Evolutionary conservation across 2,888 invertebrate species (phyloP).

Genomic region (Ischnus inquisitorius): DNA sequence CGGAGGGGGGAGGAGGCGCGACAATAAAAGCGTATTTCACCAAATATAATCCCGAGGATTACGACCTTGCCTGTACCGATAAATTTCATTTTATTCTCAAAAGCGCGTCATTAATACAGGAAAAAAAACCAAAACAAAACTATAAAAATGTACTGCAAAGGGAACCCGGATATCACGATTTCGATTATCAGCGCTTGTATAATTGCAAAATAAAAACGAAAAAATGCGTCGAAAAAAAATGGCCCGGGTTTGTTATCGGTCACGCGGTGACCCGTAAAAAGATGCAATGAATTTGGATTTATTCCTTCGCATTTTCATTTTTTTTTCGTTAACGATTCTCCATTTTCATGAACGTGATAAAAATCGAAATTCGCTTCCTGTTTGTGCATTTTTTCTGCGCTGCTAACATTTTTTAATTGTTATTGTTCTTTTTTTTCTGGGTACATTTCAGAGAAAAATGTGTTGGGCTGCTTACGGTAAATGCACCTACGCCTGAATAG

Average conservation of each 20-base stretch:
- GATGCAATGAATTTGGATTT: neutral
- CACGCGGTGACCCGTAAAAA: neutral
- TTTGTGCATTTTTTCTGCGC: neutral
- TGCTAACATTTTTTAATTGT: neutral
- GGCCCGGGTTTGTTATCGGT: neutral
- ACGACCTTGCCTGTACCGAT: neutral
- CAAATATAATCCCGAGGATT: neutral
- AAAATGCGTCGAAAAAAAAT: slow-evolving; percentile 8
- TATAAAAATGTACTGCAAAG: neutral
- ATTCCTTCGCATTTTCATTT: neutral
- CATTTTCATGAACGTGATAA: neutral
- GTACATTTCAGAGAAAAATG: neutral
- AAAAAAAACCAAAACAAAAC: neutral
- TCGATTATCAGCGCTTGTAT: neutral
- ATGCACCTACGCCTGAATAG: slow-evolving; percentile 17
- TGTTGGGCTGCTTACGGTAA: neutral
- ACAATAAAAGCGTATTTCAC: neutral
- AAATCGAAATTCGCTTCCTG: slow-evolving; percentile 10
- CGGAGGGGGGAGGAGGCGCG: neutral
- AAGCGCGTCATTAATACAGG: neutral
- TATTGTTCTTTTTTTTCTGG: neutral
- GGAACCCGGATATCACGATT: neutral
- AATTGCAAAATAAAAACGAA: slow-evolving; percentile 1
- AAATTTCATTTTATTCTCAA: neutral
- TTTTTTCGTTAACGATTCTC: slow-evolving; percentile 9